A percentile compares a stretch with the other conserved stretches of the same genome.
These are phyloP conservation scores for Myotis yumanensis DNA, from an alignment of 2,113 vertebrate species.

Conservation along the genomic window DNA sequence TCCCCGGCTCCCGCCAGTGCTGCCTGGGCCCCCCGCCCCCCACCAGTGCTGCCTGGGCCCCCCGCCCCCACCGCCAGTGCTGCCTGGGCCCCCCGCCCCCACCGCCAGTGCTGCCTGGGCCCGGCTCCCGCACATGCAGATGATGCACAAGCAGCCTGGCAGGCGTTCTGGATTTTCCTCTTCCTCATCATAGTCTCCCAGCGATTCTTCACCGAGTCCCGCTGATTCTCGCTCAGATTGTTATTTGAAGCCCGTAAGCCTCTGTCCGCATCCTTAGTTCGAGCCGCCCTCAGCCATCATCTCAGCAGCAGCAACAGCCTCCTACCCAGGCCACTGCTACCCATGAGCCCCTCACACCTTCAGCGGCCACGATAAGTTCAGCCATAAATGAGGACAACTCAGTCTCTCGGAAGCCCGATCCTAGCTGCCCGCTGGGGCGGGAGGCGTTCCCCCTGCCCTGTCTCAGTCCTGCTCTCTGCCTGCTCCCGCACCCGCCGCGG, in stretches of 20 bases:
- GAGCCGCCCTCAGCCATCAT: background rate
- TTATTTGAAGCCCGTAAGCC: background rate
- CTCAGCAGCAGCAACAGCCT: background rate
- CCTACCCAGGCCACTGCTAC: background rate
- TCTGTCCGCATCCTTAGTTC: background rate
- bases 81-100: no score
- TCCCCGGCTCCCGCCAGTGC: no score
- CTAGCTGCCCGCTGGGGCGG: background rate
- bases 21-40: background rate
- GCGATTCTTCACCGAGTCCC: background rate
- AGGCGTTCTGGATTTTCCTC: background rate
- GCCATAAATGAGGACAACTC: background rate
- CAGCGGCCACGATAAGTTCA: background rate
- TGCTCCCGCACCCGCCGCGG: background rate
- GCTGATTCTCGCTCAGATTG: background rate
- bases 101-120: no score
- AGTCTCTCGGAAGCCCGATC: background rate
- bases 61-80: no score
- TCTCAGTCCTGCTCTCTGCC: background rate
- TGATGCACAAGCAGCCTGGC: background rate
- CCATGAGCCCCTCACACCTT: background rate
- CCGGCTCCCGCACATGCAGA: background rate
- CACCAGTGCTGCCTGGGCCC: no score
- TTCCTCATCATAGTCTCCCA: background rate
- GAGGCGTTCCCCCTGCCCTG: background rate